phyloP scores from a whole-genome alignment of 2,113 vertebrate genomes.

The Lasiurus cinereus region DNA sequence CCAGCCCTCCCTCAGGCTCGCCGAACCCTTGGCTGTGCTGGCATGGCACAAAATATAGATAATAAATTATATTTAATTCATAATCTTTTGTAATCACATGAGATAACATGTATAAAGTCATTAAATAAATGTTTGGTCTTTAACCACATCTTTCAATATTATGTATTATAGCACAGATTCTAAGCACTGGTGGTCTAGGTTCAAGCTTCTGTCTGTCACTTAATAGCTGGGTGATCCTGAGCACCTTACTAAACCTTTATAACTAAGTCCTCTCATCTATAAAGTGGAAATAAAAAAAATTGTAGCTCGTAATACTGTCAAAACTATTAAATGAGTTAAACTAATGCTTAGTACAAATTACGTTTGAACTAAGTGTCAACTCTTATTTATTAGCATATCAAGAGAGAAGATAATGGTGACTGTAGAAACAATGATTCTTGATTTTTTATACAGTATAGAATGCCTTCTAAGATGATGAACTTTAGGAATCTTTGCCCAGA shows the following conservation, averaged over 20 bases:
- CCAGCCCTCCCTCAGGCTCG: too few relatives aligned
- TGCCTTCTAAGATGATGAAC: background rate
- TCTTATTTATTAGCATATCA: background rate
- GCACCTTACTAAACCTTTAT: background rate
- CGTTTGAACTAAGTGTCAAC: background rate
- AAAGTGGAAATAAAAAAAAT: constrained; percentile 35
- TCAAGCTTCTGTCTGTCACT: background rate
- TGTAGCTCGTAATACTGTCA: background rate
- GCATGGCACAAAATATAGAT: background rate
- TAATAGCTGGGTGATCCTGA: background rate
- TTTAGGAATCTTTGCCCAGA: background rate
- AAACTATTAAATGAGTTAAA: background rate
- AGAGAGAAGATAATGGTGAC: background rate
- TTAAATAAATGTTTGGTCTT: background rate
- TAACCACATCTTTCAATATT: background rate
- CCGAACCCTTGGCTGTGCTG: too few relatives aligned
- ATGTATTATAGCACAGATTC: background rate
- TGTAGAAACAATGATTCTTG: background rate
- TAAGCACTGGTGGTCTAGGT: background rate
- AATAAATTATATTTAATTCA: background rate
- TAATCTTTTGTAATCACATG: background rate
- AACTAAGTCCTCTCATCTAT: background rate
- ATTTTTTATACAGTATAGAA: background rate
- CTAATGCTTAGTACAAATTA: background rate
- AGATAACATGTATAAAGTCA: background rate